These are phyloP conservation scores for Endotricha flammealis DNA, from an alignment of 2,888 invertebrate species.

Conservation along the genomic window DNA sequence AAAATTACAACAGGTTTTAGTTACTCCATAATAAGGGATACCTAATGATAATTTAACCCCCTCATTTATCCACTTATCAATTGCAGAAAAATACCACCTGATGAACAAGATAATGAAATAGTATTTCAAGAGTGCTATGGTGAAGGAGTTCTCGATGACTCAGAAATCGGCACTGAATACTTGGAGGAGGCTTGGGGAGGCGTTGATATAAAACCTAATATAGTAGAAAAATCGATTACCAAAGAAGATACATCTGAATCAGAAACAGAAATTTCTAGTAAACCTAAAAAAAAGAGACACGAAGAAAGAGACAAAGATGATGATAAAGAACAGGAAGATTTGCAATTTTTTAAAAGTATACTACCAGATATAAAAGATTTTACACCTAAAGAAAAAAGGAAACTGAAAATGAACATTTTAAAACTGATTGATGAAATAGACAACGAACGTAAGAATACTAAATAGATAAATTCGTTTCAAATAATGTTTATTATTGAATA, in stretches of 20 bases:
- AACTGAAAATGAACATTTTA: conserved; percentile 71
- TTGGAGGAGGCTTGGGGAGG: conserved; percentile 23
- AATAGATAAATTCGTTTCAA: too few relatives aligned
- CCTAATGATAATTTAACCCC: too few relatives aligned
- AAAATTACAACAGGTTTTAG: too few relatives aligned
- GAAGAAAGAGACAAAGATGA: conserved; percentile 21
- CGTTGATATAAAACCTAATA: conserved; percentile 25
- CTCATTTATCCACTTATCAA: too few relatives aligned
- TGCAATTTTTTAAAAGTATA: conserved; percentile 73
- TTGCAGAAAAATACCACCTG: conserved; percentile 4
- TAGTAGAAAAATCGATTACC: conserved; percentile 11
- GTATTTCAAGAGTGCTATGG: conserved; percentile 17
- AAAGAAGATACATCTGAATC: conserved; percentile 4
- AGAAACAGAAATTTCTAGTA: not conserved
- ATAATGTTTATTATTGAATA: too few relatives aligned
- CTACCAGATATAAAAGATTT: conserved; percentile 69
- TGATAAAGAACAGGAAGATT: conserved; percentile 33
- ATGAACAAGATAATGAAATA: conserved; percentile 16
- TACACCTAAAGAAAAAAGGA: conserved; percentile 68
- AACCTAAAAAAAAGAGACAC: conserved; percentile 17
- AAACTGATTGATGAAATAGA: conserved; percentile 65
- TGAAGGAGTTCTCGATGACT: conserved; percentile 18
- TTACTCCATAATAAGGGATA: too few relatives aligned
- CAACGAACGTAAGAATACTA: conserved; percentile 23
- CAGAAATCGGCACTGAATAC: conserved; percentile 18